Conservation (phyloP, 1,140 invertebrate species). For the Lordiphosa clarofinis region DNA sequence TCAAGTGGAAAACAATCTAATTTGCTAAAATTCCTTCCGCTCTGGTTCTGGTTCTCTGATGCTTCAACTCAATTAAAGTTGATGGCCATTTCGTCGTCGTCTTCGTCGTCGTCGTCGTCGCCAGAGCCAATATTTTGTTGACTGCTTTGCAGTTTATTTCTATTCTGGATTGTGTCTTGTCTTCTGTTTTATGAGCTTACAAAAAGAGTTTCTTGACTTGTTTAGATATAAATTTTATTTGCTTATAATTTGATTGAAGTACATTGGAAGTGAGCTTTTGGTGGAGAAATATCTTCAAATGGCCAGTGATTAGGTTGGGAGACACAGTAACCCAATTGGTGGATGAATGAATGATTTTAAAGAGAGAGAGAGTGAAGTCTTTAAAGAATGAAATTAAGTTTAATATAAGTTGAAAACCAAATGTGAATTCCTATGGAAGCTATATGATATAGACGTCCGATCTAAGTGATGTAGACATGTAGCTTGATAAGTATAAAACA, state of each 20-base stretch:
- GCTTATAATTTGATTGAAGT: conserved; percentile 71
- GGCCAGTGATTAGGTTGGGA: conserved; percentile 4
- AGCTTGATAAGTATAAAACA: no score
- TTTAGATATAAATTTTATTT: conserved; percentile 66
- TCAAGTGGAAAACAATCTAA: conserved; percentile 80
- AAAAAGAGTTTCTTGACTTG: conserved; percentile 27
- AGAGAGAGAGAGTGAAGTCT: no score
- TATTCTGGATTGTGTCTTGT: conserved; percentile 9
- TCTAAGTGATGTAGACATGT: no score
- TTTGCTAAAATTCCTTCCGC: conserved; percentile 78
- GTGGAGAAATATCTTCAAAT: conserved; percentile 8
- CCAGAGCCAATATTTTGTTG: conserved; percentile 11
- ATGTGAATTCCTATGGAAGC: no score
- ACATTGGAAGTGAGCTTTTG: conserved; percentile 20
- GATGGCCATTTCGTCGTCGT: conserved; percentile 61
- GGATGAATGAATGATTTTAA: no score
- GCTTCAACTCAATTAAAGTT: conserved; percentile 73
- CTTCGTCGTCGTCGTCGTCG: conserved; percentile 33
- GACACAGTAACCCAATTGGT: no score
- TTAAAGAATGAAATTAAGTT: no score
- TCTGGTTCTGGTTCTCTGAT: conserved; percentile 16
- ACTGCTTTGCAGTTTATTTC: conserved; percentile 59
- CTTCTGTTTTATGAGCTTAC: conserved; percentile 58
- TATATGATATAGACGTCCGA: no score
- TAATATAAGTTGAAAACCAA: no score